Conservation (phyloP, 2,888 invertebrate species). For the Chalcis sispes region DNA sequence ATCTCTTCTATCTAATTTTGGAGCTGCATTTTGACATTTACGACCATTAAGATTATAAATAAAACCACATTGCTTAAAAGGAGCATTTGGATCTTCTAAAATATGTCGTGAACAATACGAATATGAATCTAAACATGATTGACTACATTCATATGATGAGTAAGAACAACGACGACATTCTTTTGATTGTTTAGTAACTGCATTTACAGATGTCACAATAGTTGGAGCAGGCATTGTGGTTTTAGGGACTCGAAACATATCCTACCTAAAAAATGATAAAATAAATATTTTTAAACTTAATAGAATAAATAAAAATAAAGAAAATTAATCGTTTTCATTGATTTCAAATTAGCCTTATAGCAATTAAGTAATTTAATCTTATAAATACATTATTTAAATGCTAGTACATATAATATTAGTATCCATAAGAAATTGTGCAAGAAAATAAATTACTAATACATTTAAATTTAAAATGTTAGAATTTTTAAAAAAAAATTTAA, state of each 20-base stretch:
- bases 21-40: constrained; percentile 87
- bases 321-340: neutral
- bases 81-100: constrained; percentile 88
- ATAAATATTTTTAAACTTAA: neutral
- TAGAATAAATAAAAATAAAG: constrained; percentile 12
- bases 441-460: too few species aligned
- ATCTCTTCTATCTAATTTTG: constrained; percentile 84
- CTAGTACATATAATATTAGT: neutral
- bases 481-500: too few species aligned
- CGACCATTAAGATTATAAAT: constrained; percentile 83
- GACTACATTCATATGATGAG: constrained; percentile 82
- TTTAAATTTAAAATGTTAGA: too few species aligned
- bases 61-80: constrained; percentile 88
- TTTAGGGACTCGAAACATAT: constrained; percentile 71
- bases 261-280: constrained; percentile 58
- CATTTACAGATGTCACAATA: constrained; percentile 40
- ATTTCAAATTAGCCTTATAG: neutral
- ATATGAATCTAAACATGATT: constrained; percentile 83
- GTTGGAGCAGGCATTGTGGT: constrained; percentile 63
- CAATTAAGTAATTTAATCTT: too few species aligned
- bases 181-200: constrained; percentile 61
- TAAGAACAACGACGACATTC: constrained; percentile 73
- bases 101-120: constrained; percentile 90
- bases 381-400: neutral
- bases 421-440: too few species aligned